Evolutionary conservation across 2,797 vertebrate genomes (phyloP).

Genomic region (Oophaga sylvatica): DNA sequence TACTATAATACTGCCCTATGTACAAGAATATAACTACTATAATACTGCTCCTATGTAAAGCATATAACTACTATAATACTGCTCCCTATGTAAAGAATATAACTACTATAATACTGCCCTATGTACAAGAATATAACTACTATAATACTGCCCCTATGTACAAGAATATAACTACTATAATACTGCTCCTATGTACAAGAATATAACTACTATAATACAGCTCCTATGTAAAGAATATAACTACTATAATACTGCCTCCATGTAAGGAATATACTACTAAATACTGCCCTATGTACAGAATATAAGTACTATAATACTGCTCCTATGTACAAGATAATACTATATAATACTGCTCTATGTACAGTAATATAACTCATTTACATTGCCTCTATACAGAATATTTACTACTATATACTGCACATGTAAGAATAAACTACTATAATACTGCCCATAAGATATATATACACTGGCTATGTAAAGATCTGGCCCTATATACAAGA

Average conservation of each 20-base stretch:
- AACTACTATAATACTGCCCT: constrained; percentile 12
- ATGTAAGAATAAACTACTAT: too few relatives aligned
- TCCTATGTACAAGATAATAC: not conserved
- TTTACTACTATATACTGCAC: too few relatives aligned
- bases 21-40: not conserved
- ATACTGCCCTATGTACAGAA: too few relatives aligned
- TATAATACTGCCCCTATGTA: too few relatives aligned
- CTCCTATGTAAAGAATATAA: not conserved
- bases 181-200: not conserved
- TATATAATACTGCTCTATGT: too few relatives aligned
- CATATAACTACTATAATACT: not conserved
- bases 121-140: not conserved
- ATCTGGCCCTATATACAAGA: too few relatives aligned
- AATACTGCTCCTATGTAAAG: constrained; percentile 1
- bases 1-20: not conserved
- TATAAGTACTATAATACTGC: constrained; percentile 8
- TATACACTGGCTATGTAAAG: too few relatives aligned
- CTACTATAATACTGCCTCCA: constrained; percentile 1
- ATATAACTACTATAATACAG: not conserved
- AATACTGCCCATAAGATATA: too few relatives aligned
- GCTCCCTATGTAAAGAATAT: too few relatives aligned
- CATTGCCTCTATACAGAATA: too few relatives aligned
- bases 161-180: not conserved
- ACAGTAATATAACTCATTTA: too few relatives aligned
- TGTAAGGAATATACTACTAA: not conserved